Evolutionary conservation across 92 coral and sea anemone genomes (phyloP).

Genomic region (Pocillopora meandrina): DNA sequence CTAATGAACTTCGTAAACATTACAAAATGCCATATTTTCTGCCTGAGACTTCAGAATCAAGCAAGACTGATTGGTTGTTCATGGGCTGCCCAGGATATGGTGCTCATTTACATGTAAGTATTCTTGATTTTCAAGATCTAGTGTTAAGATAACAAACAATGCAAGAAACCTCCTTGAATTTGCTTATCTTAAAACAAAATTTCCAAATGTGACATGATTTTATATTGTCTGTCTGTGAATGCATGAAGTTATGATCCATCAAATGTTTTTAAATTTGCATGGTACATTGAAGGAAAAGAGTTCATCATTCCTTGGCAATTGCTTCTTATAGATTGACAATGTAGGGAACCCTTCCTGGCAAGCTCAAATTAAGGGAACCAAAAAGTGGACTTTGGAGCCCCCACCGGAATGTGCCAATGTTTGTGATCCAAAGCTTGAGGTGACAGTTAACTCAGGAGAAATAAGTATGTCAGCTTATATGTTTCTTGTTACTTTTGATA

Average conservation of each 20-base stretch:
- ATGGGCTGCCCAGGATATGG: constrained; percentile 99
- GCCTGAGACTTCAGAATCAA: constrained; percentile 95
- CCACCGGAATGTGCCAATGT: constrained; percentile 93
- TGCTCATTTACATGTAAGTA: constrained; percentile 90
- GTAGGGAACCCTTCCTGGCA: constrained; percentile 99
- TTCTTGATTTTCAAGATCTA: background rate
- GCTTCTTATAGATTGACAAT: constrained; percentile 77
- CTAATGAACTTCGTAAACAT: constrained; percentile 86
- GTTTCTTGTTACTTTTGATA: too few species aligned
- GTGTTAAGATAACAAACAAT: too few species aligned
- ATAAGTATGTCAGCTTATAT: constrained; percentile 73
- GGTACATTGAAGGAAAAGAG: too few species aligned
- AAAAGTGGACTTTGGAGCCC: constrained; percentile 95
- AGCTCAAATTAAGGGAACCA: constrained; percentile 95
- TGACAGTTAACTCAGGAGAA: constrained; percentile 83
- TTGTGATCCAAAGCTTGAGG: constrained; percentile 70
- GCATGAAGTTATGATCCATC: too few species aligned
- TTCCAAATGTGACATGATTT: too few species aligned
- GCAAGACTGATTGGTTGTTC: constrained; percentile 98
- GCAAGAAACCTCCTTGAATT: background rate
- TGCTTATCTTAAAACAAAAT: too few species aligned
- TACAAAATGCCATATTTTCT: constrained; percentile 89
- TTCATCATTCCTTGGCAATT: background rate
- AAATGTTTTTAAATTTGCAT: too few species aligned
- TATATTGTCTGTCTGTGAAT: too few species aligned